Evolutionary conservation across 2,797 vertebrate genomes (phyloP), one percentile per base, ranked within the genome.

Genomic region (Urocyon cinereoargenteus): DNA sequence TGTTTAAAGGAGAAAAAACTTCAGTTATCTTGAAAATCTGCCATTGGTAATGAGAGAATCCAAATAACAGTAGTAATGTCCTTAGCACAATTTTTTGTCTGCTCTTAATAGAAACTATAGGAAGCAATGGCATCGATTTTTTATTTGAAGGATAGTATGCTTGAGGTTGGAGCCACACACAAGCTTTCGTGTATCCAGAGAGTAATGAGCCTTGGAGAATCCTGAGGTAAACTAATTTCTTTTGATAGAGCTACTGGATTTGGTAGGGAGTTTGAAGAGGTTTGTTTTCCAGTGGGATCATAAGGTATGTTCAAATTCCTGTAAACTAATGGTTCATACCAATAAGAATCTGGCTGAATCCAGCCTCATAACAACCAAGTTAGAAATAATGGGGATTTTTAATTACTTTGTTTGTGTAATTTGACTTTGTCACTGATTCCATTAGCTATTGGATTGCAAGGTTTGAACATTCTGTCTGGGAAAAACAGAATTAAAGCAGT

Each of bases 251-350:
- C 97, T 86, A 93, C 34, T 97, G 94, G 88, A n/a, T 97, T 98
- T 97, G 86, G 90, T 97, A 97, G 70, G 87, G 94, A 89, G 88
- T 98, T 97, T 91, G 83, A 88, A 95, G 62, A 97, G 94, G 72
- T 88, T 98, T 98, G 86, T 99, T 99, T 99, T 98, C 98, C 98
- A 98, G 57, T 98, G 97, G 97, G 96, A 87, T 98, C 96, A 95
- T 98, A 96, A 77, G 96, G 82, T 98, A 78, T 97, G 82, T 98
- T 97, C 91, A 98, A 96, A 98, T 98, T 98, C 98, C 98, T 98
- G 97, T 96, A 97, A 98, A 97, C 97, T 98, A 99, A 99, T 99
- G 98, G 98, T 97, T 98, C 98, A 98, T 98, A 98, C 94, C 97
- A 98, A 98, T 97, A 85, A 98, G 91, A 92, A 97, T 97, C 99